Evolutionary conservation across 2,113 vertebrate species (phyloP), one percentile per base, ranked within the genome.

Genomic region (Hucho hucho): DNA sequence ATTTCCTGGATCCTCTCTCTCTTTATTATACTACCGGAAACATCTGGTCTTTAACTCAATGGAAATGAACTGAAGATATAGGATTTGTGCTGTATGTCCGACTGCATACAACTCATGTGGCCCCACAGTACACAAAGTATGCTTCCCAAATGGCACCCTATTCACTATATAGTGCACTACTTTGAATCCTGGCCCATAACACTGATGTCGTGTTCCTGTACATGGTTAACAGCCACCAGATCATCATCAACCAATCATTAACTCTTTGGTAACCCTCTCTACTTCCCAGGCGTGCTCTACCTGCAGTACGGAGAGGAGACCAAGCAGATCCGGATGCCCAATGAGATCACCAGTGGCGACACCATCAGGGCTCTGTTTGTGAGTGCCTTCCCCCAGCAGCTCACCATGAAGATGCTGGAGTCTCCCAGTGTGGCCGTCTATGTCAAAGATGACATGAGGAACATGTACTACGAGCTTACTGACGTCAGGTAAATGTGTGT

Each of bases 281-380:
- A 5, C 24, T 16, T n/a, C 43, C 2, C 81, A 99, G 98, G 98
- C 74, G 96, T 97, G 71, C 93, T 99, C 49, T 97, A 96, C 88
- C 95, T 99, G 86, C 98, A 99, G 83, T 98, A 98, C 25, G 96
- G 95, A 49, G 97, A 99, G 59, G 98, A 99, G 91, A 98, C 96
- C 80, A 97, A 96, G 86, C 96, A 97, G 91, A 86, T 97, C 84
- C 94, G 95, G 88, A 98, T 99, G 98, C 97, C 98, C 0, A 99
- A 98, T 64, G 96, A 98, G 92, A 95, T 99, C 88, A 98, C 97
- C 81, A 95, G 96, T 79, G 88, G 94, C 75, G 98, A 99, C 91
- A 99, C 97, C 1, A 94, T 99, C 86, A 94, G 95, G 77, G 98
- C 98, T 76, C 95, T 99, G 89, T 99, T 99, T 28, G 97, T 99